These are phyloP conservation scores for Aphelinus certus DNA, from an alignment of 1,140 invertebrate species.

Conservation along the genomic window DNA sequence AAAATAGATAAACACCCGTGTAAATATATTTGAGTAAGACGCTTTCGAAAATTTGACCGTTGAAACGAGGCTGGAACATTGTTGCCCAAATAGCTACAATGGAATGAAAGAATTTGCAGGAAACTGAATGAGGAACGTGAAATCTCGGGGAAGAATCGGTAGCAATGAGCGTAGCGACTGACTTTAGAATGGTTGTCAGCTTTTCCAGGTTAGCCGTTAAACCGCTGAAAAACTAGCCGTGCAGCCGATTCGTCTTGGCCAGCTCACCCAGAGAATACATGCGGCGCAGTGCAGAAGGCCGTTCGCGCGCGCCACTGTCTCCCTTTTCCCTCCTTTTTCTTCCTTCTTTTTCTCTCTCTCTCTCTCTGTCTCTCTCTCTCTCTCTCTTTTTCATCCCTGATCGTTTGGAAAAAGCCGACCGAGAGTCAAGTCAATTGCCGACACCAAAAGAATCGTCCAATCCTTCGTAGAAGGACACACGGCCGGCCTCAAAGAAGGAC, in stretches of 20 bases:
- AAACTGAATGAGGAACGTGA: conserved; percentile 15
- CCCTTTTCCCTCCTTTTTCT: conserved; percentile 9
- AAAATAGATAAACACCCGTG: neutral
- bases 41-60: conserved; percentile 9
- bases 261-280: neutral
- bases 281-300: conserved; percentile 1
- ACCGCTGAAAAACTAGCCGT: conserved; percentile 26
- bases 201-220: conserved; percentile 32
- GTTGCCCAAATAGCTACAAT: conserved; percentile 27
- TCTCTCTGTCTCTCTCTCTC: too few species aligned
- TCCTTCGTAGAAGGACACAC: conserved; percentile 31
- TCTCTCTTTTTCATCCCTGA: neutral
- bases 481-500: neutral
- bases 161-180: conserved; percentile 29
- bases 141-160: conserved; percentile 24
- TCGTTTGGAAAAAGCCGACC: conserved; percentile 13
- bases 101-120: conserved; percentile 25
- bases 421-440: conserved; percentile 1
- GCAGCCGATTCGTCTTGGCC: conserved; percentile 15
- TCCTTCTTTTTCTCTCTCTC: too few species aligned
- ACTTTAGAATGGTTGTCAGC: conserved; percentile 18
- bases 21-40: neutral
- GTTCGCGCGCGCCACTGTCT: neutral
- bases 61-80: conserved; percentile 25
- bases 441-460: conserved; percentile 5